Evolutionary conservation across 37 sponge, comb jelly and placozoan species (phyloP).

Genomic region (Ephydatia muelleri): DNA sequence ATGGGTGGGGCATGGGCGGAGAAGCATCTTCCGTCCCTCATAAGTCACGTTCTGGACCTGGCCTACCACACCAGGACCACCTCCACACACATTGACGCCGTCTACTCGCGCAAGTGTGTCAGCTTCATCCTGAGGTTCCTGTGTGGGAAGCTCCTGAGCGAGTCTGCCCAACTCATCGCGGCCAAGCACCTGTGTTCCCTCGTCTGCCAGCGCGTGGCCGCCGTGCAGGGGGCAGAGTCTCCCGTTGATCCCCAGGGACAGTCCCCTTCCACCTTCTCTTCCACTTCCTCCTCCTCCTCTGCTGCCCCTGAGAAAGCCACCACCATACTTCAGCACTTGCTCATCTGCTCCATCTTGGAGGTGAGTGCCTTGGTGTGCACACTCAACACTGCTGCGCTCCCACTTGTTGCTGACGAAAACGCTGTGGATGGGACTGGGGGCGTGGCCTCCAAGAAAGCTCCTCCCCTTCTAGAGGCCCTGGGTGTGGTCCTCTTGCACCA

Average conservation of each 20-base stretch:
- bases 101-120: slow-evolving; percentile 91
- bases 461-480: slow-evolving; percentile 67
- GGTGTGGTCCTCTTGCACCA: slow-evolving; percentile 55
- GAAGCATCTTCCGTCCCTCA: slow-evolving; percentile 65
- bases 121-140: slow-evolving; percentile 79
- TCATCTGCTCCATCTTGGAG: slow-evolving; percentile 68
- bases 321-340: slow-evolving; percentile 58
- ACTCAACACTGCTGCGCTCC: slow-evolving; percentile 78
- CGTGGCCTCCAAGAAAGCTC: slow-evolving; percentile 5
- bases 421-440: background rate
- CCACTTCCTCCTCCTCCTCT: background rate
- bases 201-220: slow-evolving; percentile 33
- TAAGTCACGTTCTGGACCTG: slow-evolving; percentile 75
- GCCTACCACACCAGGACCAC: slow-evolving; percentile 80
- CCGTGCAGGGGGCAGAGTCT: background rate
- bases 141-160: slow-evolving; percentile 78
- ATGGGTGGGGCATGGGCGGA: slow-evolving; percentile 95
- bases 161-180: slow-evolving; percentile 81
- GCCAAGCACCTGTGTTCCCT: slow-evolving; percentile 80
- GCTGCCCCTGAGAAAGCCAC: background rate
- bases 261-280: no score
- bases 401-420: slow-evolving; percentile 56
- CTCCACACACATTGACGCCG: slow-evolving; percentile 89
- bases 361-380: slow-evolving; percentile 62
- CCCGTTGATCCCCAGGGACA: no score